Conservation (phyloP, 2,888 invertebrate genomes). For the Uloborus plumipes region DNA sequence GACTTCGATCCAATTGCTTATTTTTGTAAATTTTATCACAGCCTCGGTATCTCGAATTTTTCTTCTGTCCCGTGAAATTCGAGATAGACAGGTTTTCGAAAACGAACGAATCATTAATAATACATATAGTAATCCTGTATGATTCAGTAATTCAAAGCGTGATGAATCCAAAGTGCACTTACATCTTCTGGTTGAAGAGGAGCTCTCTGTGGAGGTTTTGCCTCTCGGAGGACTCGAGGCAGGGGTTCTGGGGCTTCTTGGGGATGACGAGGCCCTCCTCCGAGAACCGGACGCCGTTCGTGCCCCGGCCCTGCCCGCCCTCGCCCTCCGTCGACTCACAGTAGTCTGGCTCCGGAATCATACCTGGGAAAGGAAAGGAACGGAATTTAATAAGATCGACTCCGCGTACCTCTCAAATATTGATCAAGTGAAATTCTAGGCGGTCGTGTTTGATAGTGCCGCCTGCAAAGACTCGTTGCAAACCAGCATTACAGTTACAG, state of each 20-base stretch:
- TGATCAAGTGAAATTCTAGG: no score
- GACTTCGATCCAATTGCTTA: no score
- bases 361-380: slow-evolving; percentile 69
- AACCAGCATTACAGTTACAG: no score
- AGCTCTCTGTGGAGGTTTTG: slow-evolving; percentile 90
- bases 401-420: no score
- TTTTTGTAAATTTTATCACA: no score
- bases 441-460: no score
- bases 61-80: no score
- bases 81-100: no score
- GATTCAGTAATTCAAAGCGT: neutral
- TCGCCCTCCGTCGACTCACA: slow-evolving; percentile 67
- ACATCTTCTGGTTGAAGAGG: slow-evolving; percentile 93
- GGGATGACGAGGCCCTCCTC: slow-evolving; percentile 85
- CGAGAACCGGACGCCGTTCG: slow-evolving; percentile 47
- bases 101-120: no score
- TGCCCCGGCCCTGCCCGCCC: slow-evolving; percentile 17
- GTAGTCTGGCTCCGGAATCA: slow-evolving; percentile 70
- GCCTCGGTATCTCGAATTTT: no score
- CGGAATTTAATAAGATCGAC: neutral
- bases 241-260: slow-evolving; percentile 86
- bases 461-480: no score
- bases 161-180: slow-evolving; percentile 65
- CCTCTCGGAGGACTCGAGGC: slow-evolving; percentile 84
- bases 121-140: no score